Base-by-base conservation (phyloP, 2,888 invertebrate species). In the Cheilosia impressa region DNA sequence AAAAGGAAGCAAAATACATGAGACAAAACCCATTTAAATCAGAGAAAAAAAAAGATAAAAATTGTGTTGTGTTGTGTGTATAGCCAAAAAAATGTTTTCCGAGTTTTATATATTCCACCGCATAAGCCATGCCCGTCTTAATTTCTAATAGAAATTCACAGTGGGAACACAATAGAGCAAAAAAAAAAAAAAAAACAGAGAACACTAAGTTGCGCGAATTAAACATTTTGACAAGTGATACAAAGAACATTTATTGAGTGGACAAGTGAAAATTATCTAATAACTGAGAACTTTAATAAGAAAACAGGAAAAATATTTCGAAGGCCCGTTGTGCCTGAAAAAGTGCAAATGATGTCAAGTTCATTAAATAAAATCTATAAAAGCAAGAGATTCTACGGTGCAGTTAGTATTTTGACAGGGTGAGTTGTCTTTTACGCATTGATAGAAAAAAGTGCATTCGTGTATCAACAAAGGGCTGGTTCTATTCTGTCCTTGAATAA, bases 361-460 rank as follows among this genome's bases (percentile, higher is more conserved):
- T 60, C 85, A 55, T 77, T 85, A 31, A 47, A 38, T 68, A 85
- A 77, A 71, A 50, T 85, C 31, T 60, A 53, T 52, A 76, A 52
- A 55, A 81, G 57, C 55, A 81, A 68, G 58, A 91, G 90, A 88
- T 88, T 91, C 34, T 83, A 89, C 24, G 89, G 90, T 57, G 89
- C 91, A 73, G 87, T 91, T 89, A 91, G 92, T 43, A 87, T 92
- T 66, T 87, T 91, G 43, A 90, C 91, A 80, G 89, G 91, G 91
- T 91, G 90, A 91, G 91, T 90, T 68, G 31, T 31, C 9, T 31
- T 31, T 22, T 22, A 7, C 45, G 50, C 62, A 69, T 60, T n/a
- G 2, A 7, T n/a, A n/a, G 17, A 52, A 38, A 15, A 31, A 52
- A 24, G 22, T 34, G 17, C 41, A 27, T 53, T 53, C 31, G 19